These are phyloP conservation scores for Podilymbus podiceps DNA, from an alignment of 2,113 vertebrate species.

Conservation along the genomic window DNA sequence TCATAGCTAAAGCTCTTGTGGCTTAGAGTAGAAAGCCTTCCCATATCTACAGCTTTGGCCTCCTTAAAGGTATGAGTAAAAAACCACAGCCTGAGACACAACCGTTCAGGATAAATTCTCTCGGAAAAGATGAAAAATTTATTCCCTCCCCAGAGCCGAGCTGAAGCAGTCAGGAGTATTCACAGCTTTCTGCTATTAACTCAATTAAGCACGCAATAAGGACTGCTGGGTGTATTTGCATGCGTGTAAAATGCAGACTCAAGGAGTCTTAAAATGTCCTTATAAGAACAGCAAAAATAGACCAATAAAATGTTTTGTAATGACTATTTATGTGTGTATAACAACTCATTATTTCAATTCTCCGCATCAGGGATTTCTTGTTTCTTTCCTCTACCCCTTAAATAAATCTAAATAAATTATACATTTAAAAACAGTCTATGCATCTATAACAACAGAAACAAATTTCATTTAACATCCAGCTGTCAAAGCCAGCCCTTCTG, in stretches of 20 bases:
- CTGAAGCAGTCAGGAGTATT: neutral
- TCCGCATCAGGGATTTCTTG: conserved; percentile 28
- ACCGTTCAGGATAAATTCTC: neutral
- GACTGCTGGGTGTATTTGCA: neutral
- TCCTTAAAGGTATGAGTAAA: neutral
- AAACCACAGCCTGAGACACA: neutral
- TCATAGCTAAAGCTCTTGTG: neutral
- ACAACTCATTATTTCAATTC: conserved; percentile 59
- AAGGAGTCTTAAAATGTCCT: conserved; percentile 24
- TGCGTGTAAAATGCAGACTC: neutral
- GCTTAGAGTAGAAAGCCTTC: neutral
- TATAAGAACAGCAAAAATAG: conserved; percentile 47
- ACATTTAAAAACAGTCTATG: conserved; percentile 31
- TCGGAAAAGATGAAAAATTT: neutral
- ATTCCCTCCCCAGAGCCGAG: neutral
- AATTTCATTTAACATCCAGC: conserved; percentile 61
- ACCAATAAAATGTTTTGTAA: conserved; percentile 52
- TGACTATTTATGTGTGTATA: conserved; percentile 45
- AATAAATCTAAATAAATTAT: conserved; percentile 64
- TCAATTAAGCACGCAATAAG: neutral
- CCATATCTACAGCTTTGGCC: neutral
- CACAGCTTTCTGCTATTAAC: neutral
- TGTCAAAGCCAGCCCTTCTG: conserved; percentile 54
- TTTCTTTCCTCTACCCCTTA: conserved; percentile 19
- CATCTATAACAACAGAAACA: conserved; percentile 57